phyloP scores from a whole-genome alignment of 2,888 invertebrate genomes.

The Myopa tessellatipennis region DNA sequence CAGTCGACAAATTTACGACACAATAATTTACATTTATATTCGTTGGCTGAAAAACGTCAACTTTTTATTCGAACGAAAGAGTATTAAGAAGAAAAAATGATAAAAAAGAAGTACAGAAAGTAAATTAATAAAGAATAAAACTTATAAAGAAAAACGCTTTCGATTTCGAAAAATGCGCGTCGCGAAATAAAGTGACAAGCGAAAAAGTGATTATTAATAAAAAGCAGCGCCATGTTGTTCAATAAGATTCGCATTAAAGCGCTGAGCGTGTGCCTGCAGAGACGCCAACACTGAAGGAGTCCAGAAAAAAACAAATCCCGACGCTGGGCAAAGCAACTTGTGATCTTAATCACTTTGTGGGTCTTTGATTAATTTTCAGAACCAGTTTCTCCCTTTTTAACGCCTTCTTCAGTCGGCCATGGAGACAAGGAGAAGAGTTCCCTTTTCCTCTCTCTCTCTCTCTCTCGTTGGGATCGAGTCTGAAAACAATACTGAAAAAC shows the following conservation, averaged over 20 bases:
- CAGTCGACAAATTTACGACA: constrained; percentile 61
- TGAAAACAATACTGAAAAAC: not conserved
- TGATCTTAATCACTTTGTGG: constrained; percentile 7
- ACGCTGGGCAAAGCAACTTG: not conserved
- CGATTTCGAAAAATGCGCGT: constrained; percentile 42
- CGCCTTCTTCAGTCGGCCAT: not conserved
- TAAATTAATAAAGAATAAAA: constrained; percentile 29
- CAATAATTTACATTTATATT: constrained; percentile 68
- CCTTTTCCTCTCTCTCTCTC: no score
- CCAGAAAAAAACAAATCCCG: not conserved
- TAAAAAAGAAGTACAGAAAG: constrained; percentile 44
- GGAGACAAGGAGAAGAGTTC: not conserved
- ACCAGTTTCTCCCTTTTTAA: constrained; percentile 19
- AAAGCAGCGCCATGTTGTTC: constrained; percentile 41
- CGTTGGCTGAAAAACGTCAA: constrained; percentile 53
- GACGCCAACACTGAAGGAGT: constrained; percentile 12
- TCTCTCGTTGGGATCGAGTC: not conserved
- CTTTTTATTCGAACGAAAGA: constrained; percentile 37
- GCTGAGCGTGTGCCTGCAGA: not conserved
- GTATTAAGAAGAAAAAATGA: constrained; percentile 39
- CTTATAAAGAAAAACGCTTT: constrained; percentile 41
- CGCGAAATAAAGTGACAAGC: constrained; percentile 30
- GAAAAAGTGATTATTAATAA: constrained; percentile 37
- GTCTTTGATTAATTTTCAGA: constrained; percentile 18
- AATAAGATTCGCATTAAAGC: constrained; percentile 33